Evolutionary conservation across 2,113 vertebrate species (phyloP).

Genomic region (Nansenia antarctica): DNA sequence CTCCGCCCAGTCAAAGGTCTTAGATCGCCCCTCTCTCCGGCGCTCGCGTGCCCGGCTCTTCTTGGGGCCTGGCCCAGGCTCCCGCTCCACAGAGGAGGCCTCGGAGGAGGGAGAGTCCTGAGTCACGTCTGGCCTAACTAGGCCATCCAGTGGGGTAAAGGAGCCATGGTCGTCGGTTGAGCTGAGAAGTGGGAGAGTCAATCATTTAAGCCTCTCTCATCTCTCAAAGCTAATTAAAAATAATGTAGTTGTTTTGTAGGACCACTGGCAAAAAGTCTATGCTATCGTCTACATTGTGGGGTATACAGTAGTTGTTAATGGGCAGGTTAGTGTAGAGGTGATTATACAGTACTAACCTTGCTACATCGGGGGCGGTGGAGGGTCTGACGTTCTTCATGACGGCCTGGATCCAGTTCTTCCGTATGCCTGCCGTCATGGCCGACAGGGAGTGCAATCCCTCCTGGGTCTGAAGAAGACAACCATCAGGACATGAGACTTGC

Average conservation of each 20-base stretch:
- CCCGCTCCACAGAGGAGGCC: constrained; percentile 70
- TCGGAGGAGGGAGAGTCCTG: constrained; percentile 74
- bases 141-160: constrained; percentile 65
- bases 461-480: constrained; percentile 64
- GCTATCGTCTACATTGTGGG: too few species aligned
- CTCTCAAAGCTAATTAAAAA: too few species aligned
- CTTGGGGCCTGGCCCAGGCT: constrained; percentile 44
- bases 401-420: constrained; percentile 83
- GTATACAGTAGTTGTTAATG: too few species aligned
- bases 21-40: constrained; percentile 76
- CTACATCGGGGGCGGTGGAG: constrained; percentile 78
- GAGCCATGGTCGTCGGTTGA: constrained; percentile 71
- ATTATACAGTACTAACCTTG: too few species aligned
- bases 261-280: too few species aligned
- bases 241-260: too few species aligned
- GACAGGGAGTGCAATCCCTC: constrained; percentile 78
- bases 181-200: constrained; percentile 58
- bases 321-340: too few species aligned
- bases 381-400: constrained; percentile 81
- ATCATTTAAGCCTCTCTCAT: too few species aligned
- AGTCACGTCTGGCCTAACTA: constrained; percentile 69
- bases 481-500: not conserved
- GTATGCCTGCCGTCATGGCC: constrained; percentile 82
- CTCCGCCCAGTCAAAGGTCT: constrained; percentile 83
- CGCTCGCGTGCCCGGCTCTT: constrained; percentile 77